Evolutionary conservation across 2,113 vertebrate species (phyloP), one percentile per base, ranked within the genome.

Genomic region (Heliornis fulica): DNA sequence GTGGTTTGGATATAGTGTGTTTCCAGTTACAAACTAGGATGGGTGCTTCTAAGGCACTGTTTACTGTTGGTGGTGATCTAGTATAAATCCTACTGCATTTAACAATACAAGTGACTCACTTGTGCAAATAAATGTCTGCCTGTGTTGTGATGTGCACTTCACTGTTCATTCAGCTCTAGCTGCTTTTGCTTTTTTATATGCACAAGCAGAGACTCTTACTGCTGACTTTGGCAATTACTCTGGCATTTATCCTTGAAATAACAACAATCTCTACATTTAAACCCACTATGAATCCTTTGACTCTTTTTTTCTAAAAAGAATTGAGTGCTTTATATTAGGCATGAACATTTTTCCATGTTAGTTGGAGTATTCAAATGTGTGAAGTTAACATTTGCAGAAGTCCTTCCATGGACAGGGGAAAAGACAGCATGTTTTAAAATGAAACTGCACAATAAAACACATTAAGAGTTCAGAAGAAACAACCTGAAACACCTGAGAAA

Each of bases 351-450:
- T 8, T 61, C 17, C 3, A 2, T 2, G 9, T 28, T 16, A 57
- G 46, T 2, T 54, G 15, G 12, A 43, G 15, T n/a, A 64, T 51
- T 75, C 11, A 46, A 9, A 22, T 18, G 2, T 43, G 22, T 17
- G 25, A 72, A 50, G 18, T 7, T 76, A 83, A n/a, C 12, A 36
- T 28, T 32, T 69, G 15, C 22, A 82, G 25, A 93, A 54, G 21
- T n/a, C 15, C 11, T 83, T 81, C 34, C 26, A n/a, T 3, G 5
- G 21, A 19, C 26, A 63, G 3, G 15, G 16, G 11, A 15, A 43
- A 65, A 48, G 40, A 3, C 0, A 2, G 2, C 2, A n/a, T 45
- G 4, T 7, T 69, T 72, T 79, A 9, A 45, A 77, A n/a, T 38
- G 7, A 92, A 86, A 71, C 7, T 66, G 60, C 19, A 88, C 40